Evolutionary conservation across 2,888 invertebrate genomes (phyloP), one percentile per base, ranked within the genome.

Genomic region (Epirrhoe alternata): DNA sequence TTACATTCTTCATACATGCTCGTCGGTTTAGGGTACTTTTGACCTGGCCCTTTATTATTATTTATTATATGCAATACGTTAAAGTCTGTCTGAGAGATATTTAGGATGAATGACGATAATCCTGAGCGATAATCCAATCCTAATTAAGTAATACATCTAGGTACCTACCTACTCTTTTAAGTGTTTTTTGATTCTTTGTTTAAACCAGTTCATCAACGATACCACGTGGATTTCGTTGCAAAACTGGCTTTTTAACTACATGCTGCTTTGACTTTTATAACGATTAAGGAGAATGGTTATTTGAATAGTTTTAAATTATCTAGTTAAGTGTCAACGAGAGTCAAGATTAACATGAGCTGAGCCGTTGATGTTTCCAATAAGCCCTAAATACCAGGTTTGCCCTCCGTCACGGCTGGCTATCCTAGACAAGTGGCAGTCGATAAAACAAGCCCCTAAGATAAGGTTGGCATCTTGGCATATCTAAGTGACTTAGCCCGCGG

Each of bases 401-500:
- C 17, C n/a, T 6, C 47, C 47, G 57, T 57, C 57, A 57, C 49
- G 47, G 33, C 47, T 57, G 57, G 57, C 47, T 10, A 33, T 33
- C 24, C 31, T 17, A 56, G 31, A 57, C 57, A 49, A 49, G 47
- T 49, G 31, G 38, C 12, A 17, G 10, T 57, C 16, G 47, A 49
- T 57, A 24, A 30, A 51, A 17, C 49, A 45, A 24, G 45, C 14
- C 31, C 16, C 49, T 57, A 47, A 33, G 33, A 57, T 31, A 49
- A 49, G 57, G 47, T 57, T 57, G 31, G 56, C 24, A 24, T 24
- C 24, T 2, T n/a, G n/a, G n/a, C 45, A 45, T 56, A 56, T 45
- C 56, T 57, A 57, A 57, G 47, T 49, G 47, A 49, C 47, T 24
- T 49, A 57, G 47, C 57, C 47, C 31, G 45, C 14, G 31, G 47